Conservation (phyloP, 2,113 vertebrate species). For the Pleuronectes platessa region DNA sequence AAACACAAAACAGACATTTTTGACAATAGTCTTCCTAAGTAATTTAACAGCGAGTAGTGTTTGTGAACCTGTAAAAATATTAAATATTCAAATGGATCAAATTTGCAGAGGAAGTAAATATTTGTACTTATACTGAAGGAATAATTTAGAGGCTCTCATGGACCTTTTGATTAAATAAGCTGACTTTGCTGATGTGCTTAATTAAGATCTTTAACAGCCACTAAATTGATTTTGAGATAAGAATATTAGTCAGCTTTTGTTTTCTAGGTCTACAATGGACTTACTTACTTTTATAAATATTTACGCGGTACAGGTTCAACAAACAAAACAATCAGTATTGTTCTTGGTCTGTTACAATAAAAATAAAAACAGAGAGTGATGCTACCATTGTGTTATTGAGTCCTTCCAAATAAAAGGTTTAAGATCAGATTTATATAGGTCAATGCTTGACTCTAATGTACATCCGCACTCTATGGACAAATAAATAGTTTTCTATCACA, state of each 20-base stretch:
- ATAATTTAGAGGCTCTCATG: too few relatives aligned
- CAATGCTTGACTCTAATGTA: background rate
- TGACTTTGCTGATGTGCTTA: too few relatives aligned
- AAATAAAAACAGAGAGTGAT: background rate
- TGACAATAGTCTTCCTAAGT: background rate
- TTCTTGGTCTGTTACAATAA: background rate
- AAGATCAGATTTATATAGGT: background rate
- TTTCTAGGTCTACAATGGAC: too few relatives aligned
- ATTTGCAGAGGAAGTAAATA: too few relatives aligned
- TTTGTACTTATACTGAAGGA: too few relatives aligned
- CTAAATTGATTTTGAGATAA: too few relatives aligned
- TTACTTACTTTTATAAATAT: background rate
- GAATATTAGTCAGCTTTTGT: too few relatives aligned
- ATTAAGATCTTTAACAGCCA: too few relatives aligned
- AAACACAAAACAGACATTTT: too few relatives aligned
- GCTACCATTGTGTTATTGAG: background rate
- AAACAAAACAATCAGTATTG: background rate
- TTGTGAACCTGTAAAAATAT: background rate
- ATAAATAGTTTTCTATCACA: background rate
- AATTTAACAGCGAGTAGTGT: background rate
- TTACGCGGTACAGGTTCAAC: too few relatives aligned
- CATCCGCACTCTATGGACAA: background rate
- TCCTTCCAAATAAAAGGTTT: background rate
- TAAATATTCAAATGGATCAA: background rate
- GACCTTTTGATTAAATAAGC: too few relatives aligned